These are phyloP conservation scores for Caenorhabditis elegans DNA, from an alignment of 1,140 invertebrate genomes.

Conservation along the genomic window DNA sequence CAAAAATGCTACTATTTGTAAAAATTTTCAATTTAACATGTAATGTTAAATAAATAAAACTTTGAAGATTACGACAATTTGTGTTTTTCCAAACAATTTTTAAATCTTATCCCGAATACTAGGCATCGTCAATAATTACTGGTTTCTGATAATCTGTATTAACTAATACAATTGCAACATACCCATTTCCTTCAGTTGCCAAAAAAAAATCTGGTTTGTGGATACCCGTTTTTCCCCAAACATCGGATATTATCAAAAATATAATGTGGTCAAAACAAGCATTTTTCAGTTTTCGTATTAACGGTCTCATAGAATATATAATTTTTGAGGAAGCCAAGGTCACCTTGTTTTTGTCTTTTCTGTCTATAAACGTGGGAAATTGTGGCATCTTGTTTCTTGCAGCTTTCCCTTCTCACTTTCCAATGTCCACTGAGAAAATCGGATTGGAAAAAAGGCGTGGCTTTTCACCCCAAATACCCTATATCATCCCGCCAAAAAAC, in stretches of 20 bases:
- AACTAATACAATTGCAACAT: not conserved
- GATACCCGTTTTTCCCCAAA: not conserved
- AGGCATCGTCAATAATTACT: not conserved
- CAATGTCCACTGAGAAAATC: not conserved
- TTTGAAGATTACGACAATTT: too few relatives aligned
- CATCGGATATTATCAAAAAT: not conserved
- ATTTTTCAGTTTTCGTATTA: not conserved
- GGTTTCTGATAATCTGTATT: not conserved
- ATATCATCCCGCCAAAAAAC: slow-evolving; percentile 7
- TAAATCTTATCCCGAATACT: too few relatives aligned
- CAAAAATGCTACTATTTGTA: too few relatives aligned
- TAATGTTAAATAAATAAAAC: too few relatives aligned
- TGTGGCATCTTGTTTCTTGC: slow-evolving; percentile 9
- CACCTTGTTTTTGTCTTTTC: not conserved
- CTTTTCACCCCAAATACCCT: slow-evolving; percentile 10
- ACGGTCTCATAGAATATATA: not conserved
- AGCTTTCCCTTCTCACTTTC: not conserved
- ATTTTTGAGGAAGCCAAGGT: not conserved
- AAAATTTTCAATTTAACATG: too few relatives aligned
- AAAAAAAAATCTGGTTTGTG: not conserved
- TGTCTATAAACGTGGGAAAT: not conserved
- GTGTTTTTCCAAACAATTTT: too few relatives aligned
- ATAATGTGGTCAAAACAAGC: slow-evolving; percentile 2
- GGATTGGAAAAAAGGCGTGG: slow-evolving; percentile 26
- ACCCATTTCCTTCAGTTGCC: not conserved